These are phyloP conservation scores for Gymnocypris eckloni DNA, from an alignment of 2,797 vertebrate species.

Conservation along the genomic window DNA sequence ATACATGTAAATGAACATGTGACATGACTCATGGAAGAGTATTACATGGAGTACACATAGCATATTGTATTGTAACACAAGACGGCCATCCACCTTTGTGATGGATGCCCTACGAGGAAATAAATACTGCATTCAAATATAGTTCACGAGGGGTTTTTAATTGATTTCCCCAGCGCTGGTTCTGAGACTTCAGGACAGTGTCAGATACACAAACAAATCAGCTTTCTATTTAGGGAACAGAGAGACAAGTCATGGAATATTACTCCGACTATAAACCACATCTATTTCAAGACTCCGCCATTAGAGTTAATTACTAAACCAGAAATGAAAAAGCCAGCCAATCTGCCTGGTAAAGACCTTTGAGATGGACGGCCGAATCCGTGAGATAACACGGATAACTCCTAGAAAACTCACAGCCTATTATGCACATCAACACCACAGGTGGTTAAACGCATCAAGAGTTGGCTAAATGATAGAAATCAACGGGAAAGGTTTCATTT, in stretches of 20 bases:
- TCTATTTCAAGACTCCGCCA: slow-evolving; percentile 55
- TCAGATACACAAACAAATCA: slow-evolving; percentile 51
- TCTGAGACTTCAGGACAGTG: slow-evolving; percentile 35
- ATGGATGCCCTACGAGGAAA: slow-evolving; percentile 49
- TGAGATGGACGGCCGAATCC: slow-evolving; percentile 41
- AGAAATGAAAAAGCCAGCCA: slow-evolving; percentile 38
- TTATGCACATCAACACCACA: neutral
- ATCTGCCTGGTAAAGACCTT: slow-evolving; percentile 50
- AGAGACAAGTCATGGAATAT: slow-evolving; percentile 47
- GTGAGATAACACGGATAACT: neutral
- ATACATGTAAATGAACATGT: slow-evolving; percentile 66
- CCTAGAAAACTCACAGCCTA: neutral
- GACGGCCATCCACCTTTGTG: slow-evolving; percentile 50
- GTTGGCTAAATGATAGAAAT: neutral
- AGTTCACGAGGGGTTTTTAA: slow-evolving; percentile 47
- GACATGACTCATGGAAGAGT: slow-evolving; percentile 63
- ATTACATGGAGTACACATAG: slow-evolving; percentile 11
- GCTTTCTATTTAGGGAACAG: slow-evolving; percentile 59
- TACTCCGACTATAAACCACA: slow-evolving; percentile 32
- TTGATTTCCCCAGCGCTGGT: slow-evolving; percentile 61
- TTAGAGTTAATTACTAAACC: slow-evolving; percentile 55
- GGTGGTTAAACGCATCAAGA: slow-evolving; percentile 11
- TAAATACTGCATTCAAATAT: slow-evolving; percentile 57
- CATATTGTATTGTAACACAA: slow-evolving; percentile 65
- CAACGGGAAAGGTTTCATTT: neutral